Percentiles rank a stretch among this genome's conserved stretches.
Evolutionary conservation across 2,113 vertebrate species (phyloP).

Genomic region (Cervus canadensis): DNA sequence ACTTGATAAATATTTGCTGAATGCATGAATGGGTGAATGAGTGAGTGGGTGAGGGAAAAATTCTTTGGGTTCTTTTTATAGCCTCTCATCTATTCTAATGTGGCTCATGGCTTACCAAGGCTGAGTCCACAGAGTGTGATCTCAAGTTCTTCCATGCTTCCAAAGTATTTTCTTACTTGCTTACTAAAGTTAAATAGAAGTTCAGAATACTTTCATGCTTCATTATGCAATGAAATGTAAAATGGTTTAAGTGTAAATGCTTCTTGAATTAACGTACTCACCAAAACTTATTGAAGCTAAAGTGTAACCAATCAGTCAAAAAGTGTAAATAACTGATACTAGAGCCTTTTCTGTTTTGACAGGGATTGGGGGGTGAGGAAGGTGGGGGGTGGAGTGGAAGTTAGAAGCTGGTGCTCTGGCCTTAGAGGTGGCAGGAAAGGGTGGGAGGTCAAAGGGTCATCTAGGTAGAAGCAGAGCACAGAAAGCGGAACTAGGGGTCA

Average conservation of each 20-base stretch:
- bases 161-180: constrained; percentile 38
- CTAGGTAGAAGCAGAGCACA: not conserved
- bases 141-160: constrained; percentile 40
- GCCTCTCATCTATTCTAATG: not conserved
- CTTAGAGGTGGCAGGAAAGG: not conserved
- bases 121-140: not conserved
- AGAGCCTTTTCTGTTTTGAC: constrained; percentile 54
- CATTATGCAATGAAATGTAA: not conserved
- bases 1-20: not conserved
- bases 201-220: constrained; percentile 25
- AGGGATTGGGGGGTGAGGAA: not conserved
- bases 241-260: constrained; percentile 46
- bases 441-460: constrained; percentile 48
- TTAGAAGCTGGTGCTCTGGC: constrained; percentile 41
- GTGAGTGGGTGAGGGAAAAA: not conserved
- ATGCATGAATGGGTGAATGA: not conserved
- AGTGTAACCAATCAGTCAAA: constrained; percentile 56
- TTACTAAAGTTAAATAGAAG: constrained; percentile 45
- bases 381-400: not conserved
- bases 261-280: constrained; percentile 46
- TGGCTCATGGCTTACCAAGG: not conserved
- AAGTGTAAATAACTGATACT: constrained; percentile 57
- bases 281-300: constrained; percentile 51
- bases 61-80: not conserved
- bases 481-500: not conserved